These are phyloP conservation scores for Acronicta aceris DNA, from an alignment of 2,888 invertebrate genomes.

Conservation along the genomic window DNA sequence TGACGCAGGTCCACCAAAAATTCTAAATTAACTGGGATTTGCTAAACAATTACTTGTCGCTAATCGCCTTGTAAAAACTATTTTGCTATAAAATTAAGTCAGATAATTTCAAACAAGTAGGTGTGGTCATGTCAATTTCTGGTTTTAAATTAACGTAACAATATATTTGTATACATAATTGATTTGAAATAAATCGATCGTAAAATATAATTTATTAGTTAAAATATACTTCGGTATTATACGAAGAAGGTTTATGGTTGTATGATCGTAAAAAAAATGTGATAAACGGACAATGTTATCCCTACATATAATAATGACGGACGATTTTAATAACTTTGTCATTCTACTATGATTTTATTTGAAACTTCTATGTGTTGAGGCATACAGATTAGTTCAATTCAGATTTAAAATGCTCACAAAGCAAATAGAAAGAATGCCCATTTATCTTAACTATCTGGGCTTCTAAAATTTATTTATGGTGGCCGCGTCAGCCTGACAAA, in stretches of 20 bases:
- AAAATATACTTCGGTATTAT: constrained; percentile 28
- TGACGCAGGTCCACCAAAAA: constrained; percentile 10
- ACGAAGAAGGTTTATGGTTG: constrained; percentile 33
- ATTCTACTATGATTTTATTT: constrained; percentile 24
- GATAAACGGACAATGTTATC: constrained; percentile 37
- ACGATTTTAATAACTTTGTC: constrained; percentile 34
- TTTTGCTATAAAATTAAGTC: background rate
- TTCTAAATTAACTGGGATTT: constrained; percentile 12
- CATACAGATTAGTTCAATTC: constrained; percentile 24
- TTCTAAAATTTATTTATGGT: constrained; percentile 67
- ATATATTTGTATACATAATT: constrained; percentile 35
- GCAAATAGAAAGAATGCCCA: constrained; percentile 56
- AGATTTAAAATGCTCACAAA: constrained; percentile 46
- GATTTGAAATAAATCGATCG: constrained; percentile 37
- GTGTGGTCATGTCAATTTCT: constrained; percentile 34
- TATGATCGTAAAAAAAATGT: constrained; percentile 43
- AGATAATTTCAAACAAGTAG: constrained; percentile 25
- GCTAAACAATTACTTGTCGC: constrained; percentile 1
- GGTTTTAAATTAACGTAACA: constrained; percentile 28
- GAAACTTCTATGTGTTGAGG: constrained; percentile 11
- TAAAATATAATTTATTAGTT: constrained; percentile 46
- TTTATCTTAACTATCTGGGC: constrained; percentile 59
- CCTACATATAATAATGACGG: constrained; percentile 10
- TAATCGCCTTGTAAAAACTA: no score
- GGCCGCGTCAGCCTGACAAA: constrained; percentile 64